phyloP scores from a whole-genome alignment of 1,140 invertebrate species.

The Neodiprion fabricii region DNA sequence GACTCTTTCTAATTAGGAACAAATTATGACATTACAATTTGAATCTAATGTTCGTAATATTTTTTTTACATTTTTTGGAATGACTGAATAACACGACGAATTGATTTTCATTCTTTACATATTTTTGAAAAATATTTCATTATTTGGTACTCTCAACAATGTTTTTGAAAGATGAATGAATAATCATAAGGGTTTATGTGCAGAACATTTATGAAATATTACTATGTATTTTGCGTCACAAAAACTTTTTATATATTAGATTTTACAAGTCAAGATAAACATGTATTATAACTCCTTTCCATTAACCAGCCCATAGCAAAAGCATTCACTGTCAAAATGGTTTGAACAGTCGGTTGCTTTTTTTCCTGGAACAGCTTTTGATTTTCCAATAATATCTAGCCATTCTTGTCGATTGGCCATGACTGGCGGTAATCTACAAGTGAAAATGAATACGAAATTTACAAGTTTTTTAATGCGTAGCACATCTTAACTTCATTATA shows the following conservation, averaged over 20 bases:
- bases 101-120: neutral
- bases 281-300: neutral
- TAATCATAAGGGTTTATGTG: neutral
- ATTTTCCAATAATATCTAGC: slow-evolving; percentile 5
- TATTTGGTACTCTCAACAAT: neutral
- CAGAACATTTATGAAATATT: neutral
- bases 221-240: neutral
- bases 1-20: neutral
- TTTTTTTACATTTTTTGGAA: neutral
- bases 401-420: neutral
- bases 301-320: slow-evolving; percentile 1
- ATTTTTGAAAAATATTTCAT: neutral
- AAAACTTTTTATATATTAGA: neutral
- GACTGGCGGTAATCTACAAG: neutral
- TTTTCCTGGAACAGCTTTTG: neutral
- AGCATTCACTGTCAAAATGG: slow-evolving; percentile 4
- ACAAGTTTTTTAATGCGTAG: neutral
- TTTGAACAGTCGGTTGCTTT: slow-evolving; percentile 2
- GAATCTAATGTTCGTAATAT: neutral
- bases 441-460: neutral
- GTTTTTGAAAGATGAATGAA: neutral
- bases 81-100: neutral
- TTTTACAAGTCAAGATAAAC: neutral
- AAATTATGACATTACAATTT: neutral
- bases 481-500: too few relatives aligned